Evolutionary conservation across 2,888 invertebrate genomes (phyloP).

Genomic region (Hydrotaea cyrtoneurina): DNA sequence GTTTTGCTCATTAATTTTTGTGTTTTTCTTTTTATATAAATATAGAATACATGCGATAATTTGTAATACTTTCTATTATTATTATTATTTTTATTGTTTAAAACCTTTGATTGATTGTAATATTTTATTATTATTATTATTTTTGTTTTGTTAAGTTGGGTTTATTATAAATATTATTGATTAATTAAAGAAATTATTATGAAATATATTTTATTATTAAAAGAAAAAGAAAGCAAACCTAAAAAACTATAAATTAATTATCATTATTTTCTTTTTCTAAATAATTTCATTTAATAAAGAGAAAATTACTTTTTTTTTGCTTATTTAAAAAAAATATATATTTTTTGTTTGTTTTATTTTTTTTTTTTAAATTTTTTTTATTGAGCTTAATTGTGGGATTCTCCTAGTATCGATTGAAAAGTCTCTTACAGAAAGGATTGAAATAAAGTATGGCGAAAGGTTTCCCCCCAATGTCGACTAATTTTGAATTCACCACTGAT

Average conservation of each 20-base stretch:
- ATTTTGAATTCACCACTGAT: no score
- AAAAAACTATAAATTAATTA: conserved; percentile 57
- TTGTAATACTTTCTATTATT: conserved; percentile 66
- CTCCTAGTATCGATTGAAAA: no score
- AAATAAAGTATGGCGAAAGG: no score
- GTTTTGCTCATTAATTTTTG: conserved; percentile 71
- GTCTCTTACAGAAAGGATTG: no score
- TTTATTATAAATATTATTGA: conserved; percentile 64
- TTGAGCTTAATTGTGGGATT: no score
- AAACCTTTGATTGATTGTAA: no score
- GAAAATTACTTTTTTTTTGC: conserved; percentile 38
- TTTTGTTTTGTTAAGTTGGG: conserved; percentile 74
- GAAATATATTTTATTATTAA: conserved; percentile 69
- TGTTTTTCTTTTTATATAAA: conserved; percentile 36
- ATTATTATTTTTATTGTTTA: conserved; percentile 61
- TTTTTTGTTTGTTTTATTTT: conserved; percentile 34
- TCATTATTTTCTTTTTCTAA: conserved; percentile 68
- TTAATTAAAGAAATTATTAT: conserved; percentile 71
- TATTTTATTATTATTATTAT: conserved; percentile 66
- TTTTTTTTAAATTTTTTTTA: conserved; percentile 19
- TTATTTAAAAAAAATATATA: conserved; percentile 34
- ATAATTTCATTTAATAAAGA: conserved; percentile 69
- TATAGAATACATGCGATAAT: neutral
- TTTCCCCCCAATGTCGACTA: no score
- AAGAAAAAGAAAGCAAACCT: conserved; percentile 60